These are phyloP conservation scores for Rhingia rostrata DNA, from an alignment of 2,888 invertebrate genomes.

Conservation along the genomic window DNA sequence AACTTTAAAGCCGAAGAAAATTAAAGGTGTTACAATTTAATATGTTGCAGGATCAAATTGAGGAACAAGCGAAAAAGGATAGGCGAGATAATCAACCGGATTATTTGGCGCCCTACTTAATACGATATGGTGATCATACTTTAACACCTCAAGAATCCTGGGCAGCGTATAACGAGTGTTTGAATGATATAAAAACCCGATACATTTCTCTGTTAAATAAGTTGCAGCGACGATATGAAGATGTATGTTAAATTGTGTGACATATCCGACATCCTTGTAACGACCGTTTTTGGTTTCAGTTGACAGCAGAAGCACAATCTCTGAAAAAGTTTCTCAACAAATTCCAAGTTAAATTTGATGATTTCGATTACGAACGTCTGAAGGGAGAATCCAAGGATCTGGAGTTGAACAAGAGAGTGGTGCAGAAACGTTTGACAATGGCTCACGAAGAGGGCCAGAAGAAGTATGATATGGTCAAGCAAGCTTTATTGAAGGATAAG, in stretches of 20 bases:
- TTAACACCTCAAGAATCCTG: conserved; percentile 79
- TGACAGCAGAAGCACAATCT: conserved; percentile 80
- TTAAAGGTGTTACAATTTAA: conserved; percentile 19
- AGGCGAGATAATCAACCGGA: conserved; percentile 84
- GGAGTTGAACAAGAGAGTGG: conserved; percentile 81
- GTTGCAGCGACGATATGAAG: conserved; percentile 87
- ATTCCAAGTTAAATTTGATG: conserved; percentile 81
- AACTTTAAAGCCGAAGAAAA: neutral
- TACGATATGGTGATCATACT: conserved; percentile 79
- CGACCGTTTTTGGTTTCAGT: conserved; percentile 73
- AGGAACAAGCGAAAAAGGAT: conserved; percentile 82
- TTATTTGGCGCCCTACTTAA: conserved; percentile 85
- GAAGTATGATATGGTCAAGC: conserved; percentile 81
- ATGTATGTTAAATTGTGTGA: conserved; percentile 82
- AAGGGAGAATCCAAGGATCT: conserved; percentile 80
- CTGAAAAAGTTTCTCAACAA: conserved; percentile 80
- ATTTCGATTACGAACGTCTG: conserved; percentile 80
- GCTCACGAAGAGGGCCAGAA: conserved; percentile 81
- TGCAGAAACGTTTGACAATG: conserved; percentile 81
- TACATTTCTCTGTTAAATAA: conserved; percentile 86
- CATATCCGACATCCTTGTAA: neutral
- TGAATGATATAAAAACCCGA: conserved; percentile 87
- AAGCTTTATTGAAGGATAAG: conserved; percentile 78
- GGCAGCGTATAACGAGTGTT: conserved; percentile 83
- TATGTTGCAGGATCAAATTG: conserved; percentile 78